Conservation (phyloP, 2,888 invertebrate genomes). For the Phorcus lineatus region DNA sequence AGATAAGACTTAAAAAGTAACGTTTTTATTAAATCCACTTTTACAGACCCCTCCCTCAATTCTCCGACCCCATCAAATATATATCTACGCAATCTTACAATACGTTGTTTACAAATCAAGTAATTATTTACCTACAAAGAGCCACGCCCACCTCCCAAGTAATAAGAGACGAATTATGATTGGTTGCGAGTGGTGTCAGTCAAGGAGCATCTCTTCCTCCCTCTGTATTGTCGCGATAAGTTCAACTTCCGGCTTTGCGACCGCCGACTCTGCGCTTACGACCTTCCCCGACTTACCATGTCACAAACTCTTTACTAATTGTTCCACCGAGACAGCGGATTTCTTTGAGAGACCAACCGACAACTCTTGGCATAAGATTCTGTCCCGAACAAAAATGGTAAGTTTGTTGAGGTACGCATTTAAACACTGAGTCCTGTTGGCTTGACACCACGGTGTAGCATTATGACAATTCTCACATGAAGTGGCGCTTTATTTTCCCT, state of each 20-base stretch:
- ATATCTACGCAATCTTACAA: no score
- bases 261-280: background rate
- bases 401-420: background rate
- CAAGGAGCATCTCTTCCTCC: constrained; percentile 15
- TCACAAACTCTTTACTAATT: background rate
- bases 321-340: background rate
- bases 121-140: no score
- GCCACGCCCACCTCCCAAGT: no score
- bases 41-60: no score
- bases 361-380: background rate
- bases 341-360: background rate
- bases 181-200: background rate
- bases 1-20: no score
- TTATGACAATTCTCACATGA: constrained; percentile 16
- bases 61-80: no score
- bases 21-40: no score
- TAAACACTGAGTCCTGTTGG: background rate
- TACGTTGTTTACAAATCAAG: no score
- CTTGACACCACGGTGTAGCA: background rate
- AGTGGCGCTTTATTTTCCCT: constrained; percentile 13
- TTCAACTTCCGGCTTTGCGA: constrained; percentile 23
- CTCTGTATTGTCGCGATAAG: constrained; percentile 28
- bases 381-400: background rate
- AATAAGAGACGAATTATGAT: background rate
- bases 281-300: background rate